These are phyloP conservation scores for Anaspis maculata DNA, from an alignment of 2,888 invertebrate species.

Conservation along the genomic window DNA sequence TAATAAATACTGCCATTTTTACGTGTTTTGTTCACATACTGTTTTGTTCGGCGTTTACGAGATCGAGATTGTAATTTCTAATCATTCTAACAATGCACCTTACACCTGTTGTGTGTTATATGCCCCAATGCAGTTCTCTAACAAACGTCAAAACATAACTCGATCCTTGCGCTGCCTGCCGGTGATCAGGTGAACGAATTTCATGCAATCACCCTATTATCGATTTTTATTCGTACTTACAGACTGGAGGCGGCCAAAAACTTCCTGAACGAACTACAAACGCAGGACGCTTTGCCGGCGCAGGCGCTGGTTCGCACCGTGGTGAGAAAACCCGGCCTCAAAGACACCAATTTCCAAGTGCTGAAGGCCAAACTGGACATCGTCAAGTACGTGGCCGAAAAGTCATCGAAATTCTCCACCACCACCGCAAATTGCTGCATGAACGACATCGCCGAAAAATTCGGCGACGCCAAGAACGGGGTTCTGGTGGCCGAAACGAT, in stretches of 20 bases:
- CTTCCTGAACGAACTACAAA: conserved; percentile 53
- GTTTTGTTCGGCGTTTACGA: no score
- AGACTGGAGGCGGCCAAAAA: conserved; percentile 68
- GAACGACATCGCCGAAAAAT: conserved; percentile 73
- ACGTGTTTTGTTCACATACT: no score
- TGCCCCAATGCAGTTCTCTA: no score
- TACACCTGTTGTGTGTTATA: no score
- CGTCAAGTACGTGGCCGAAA: conserved; percentile 69
- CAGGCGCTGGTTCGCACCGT: conserved; percentile 69
- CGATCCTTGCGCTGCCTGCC: no score
- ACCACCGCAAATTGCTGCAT: conserved; percentile 67
- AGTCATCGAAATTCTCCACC: conserved; percentile 60
- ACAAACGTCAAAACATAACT: no score
- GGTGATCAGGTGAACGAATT: no score
- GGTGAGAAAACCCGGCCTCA: conserved; percentile 75
- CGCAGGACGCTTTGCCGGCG: conserved; percentile 56
- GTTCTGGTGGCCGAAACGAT: conserved; percentile 61
- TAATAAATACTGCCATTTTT: no score
- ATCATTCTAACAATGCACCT: no score
- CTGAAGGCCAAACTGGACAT: conserved; percentile 74
- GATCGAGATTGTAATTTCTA: no score
- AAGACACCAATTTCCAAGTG: conserved; percentile 90
- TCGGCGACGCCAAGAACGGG: conserved; percentile 77
- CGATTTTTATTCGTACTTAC: conserved; percentile 9
- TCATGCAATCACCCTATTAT: no score